Base-by-base conservation (phyloP, 2,888 invertebrate species). In the Melipona bicolor region DNA sequence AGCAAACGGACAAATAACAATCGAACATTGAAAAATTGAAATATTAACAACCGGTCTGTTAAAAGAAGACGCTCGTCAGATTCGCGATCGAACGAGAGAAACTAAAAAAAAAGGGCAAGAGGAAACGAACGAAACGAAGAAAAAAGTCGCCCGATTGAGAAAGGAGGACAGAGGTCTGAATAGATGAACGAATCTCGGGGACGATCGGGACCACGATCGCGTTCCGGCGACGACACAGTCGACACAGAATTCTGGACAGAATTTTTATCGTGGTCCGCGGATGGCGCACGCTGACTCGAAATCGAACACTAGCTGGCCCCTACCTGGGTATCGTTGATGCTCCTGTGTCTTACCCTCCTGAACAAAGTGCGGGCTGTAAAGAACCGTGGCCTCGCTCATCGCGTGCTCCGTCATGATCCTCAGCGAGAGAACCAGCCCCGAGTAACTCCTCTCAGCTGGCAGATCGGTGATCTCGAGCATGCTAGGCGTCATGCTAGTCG, bases 321-420 rank as follows among this genome's bases (percentile, higher is more conserved):
- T 94, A 94, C 94, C 94, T 94, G 94, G 93, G 90, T 92, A 92
- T 88, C 92, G 90, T 82, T 93, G 94, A 79, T 93, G 94, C 88
- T 93, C 94, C 89, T 91, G 91, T 84, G 91, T 93, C 86, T 93
- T 93, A 90, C 93, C 93, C 89, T 93, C 93, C 89, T 92, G 92
- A 74, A 92, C 87, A 83, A 91, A 92, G 79, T 93, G 92, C 77
- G 92, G 91, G 86, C 93, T 95, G 91, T 95, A 95, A 71, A 95
- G 93, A 61, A 95, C 94, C 81, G 95, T 95, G n/a, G 96, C 95
- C 86, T 95, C 95, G 92, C 95, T 95, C 85, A 95, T 95, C 56
- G 95, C 95, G 88, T 94, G 95, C 56, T 94, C 93, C 83, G 95
- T 95, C 93, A 95, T 95, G 71, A 95, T 95, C 88, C 95, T 93